phyloP scores from a whole-genome alignment of 2,797 vertebrate species.

The Anniella stebbinsi region DNA sequence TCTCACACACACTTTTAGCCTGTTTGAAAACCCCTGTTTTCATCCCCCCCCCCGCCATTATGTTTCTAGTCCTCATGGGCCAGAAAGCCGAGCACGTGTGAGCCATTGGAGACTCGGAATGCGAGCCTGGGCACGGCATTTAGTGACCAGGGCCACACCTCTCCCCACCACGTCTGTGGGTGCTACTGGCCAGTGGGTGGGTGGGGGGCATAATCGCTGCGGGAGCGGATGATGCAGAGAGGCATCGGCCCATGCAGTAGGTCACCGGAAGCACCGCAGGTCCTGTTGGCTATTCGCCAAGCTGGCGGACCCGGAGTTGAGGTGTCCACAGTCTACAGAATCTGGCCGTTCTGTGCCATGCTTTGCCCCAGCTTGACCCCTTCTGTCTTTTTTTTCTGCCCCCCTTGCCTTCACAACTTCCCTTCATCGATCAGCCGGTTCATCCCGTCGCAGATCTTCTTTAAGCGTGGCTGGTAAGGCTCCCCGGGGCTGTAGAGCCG shows the following conservation, averaged over 20 bases:
- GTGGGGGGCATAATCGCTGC: rapidly evolving
- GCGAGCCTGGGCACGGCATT: not conserved
- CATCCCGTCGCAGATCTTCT: constrained; percentile 88
- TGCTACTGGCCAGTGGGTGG: too few species aligned
- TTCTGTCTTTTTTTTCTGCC: not conserved
- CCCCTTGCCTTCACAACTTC: constrained; percentile 72
- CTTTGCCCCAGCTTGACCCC: not conserved
- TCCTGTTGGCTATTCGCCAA: not conserved
- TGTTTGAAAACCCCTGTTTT: not conserved
- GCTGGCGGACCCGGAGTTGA: rapidly evolving
- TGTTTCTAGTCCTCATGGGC: not conserved
- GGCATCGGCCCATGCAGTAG: too few species aligned
- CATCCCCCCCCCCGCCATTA: not conserved
- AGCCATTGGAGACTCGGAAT: not conserved
- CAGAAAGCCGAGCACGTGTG: too few species aligned
- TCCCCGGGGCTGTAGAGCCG: constrained; percentile 85
- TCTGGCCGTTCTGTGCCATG: not conserved
- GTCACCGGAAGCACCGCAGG: too few species aligned
- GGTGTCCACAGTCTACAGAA: not conserved
- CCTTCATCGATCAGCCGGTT: constrained; percentile 90
- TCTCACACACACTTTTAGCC: too few species aligned
- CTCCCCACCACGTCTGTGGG: not conserved
- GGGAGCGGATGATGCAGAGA: not conserved
- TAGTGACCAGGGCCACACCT: not conserved
- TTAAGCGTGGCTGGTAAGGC: constrained; percentile 80